Base-by-base conservation (phyloP, 2,113 vertebrate species). In the Psilopogon haemacephalus region DNA sequence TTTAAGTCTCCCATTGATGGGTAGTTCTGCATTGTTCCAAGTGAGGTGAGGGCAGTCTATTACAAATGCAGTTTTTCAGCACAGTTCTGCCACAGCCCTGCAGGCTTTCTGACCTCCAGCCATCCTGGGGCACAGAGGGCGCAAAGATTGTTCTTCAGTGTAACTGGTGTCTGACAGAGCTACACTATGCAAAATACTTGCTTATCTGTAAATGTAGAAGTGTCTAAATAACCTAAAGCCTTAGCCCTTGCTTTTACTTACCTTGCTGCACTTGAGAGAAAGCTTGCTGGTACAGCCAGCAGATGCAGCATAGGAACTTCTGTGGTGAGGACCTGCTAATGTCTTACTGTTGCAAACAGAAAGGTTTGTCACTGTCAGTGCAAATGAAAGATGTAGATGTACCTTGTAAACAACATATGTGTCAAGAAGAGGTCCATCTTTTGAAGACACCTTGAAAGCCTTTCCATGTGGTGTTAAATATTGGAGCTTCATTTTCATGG, bases 391-490 rank as follows among this genome's bases (percentile, higher is more conserved):
- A 62, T 9, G 17, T 23, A 46, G 19, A 77, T 58, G 24, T 46
- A 28, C 38, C 7, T 71, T 46, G 14, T 56, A 86, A 70, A 26
- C 32, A 38, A 12, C 0, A 0, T 62, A 6, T 0, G 0, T 56
- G 6, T 37, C 74, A 64, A 62, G 17, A 78, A 81, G 40, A n/a
- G 56, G 2, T 68, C 65, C 13, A 6, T 48, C 2, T 9, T 56
- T 1, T 30, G 16, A n/a, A 86, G 48, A 42, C 8, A 28, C 4
- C 30, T 88, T 64, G 59, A 74, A 89, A 71, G 23, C 72, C 32
- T 79, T 12, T 89, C 19, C 60, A 64, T 15, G 6, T 68, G 52
- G n/a, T 13, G 1, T 85, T 56, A 42, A 23, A 7, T 27, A 24
- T 60, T 3, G 3, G 52, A 86, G 35, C 55, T 94, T 83, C 9